Base-by-base conservation (phyloP, 2,888 invertebrate genomes). In the Dynastes maya region DNA sequence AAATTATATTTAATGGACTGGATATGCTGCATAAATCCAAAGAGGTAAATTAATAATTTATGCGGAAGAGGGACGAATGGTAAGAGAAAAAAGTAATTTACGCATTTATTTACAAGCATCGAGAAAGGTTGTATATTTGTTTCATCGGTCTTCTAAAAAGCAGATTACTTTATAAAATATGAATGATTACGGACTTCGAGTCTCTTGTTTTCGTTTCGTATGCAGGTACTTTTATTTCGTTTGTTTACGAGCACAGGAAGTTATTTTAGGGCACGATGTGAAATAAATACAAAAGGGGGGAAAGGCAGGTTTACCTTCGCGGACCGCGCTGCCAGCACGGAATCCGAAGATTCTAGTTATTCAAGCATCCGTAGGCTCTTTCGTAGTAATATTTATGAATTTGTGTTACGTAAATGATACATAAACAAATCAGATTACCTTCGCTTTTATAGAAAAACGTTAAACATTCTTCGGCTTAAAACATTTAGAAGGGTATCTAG, bases 211-310 rank as follows among this genome's bases (percentile, higher is more conserved):
- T 32, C 63, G 11, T 63, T 63, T 63, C 63, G 63, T 63, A 32
- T 32, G 32, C 63, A 29, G 9, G 29, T 32, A 63, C 63, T 63
- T 63, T 63, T 63, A 63, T 63, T 63, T 63, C 63, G 63, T 63
- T 63, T 63, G 63, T 63, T 63, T 63, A 63, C 27, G 63, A 63
- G 63, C n/a, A 27, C 13, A 63, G 63, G 63, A 63, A 32, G 63
- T 63, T 63, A 29, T 63, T 63, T 63, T 63, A 13, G 63, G 63
- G 22, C 29, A 32, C 63, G 63, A 63, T 63, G 29, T 63, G 32
- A 32, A 63, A 9, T 22, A 63, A 13, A 27, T 63, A 29, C 27
- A 29, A 61, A 63, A n/a, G 13, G 22, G 63, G 63, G 63, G 63
- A 29, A 11, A 27, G 29, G 9, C 22, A n/a, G 55, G 55, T 55